Evolutionary conservation across 2,797 vertebrate genomes (phyloP).

Genomic region (Pipistrellus kuhlii): DNA sequence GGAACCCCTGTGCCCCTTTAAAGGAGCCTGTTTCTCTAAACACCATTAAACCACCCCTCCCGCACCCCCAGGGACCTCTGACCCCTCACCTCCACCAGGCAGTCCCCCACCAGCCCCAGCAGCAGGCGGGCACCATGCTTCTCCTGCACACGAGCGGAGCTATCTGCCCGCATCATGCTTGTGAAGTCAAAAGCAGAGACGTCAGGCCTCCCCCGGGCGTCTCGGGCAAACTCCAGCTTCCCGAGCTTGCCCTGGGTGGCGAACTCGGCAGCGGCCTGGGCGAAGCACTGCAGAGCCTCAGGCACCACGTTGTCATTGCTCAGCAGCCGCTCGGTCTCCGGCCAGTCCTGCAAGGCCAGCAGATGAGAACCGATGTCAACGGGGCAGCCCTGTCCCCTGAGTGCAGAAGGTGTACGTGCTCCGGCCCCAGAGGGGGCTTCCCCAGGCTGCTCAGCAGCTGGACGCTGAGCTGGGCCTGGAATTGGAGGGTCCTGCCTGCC

Average conservation of each 20-base stretch:
- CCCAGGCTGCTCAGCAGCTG: background rate
- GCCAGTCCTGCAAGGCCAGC: constrained; percentile 88
- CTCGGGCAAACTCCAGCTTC: constrained; percentile 91
- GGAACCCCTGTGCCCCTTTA: background rate
- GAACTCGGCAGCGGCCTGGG: constrained; percentile 92
- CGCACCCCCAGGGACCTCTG: background rate
- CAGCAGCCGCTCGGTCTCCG: constrained; percentile 90
- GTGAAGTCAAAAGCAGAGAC: constrained; percentile 98
- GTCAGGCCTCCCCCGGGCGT: constrained; percentile 87
- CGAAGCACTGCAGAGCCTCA: constrained; percentile 91
- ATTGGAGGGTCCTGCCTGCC: background rate
- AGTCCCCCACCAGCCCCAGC: constrained; percentile 94
- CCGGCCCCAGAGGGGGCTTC: background rate
- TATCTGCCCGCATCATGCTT: constrained; percentile 95
- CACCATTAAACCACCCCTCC: background rate
- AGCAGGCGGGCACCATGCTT: constrained; percentile 90
- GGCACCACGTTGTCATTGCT: constrained; percentile 89
- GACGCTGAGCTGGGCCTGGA: background rate
- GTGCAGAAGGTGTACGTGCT: background rate
- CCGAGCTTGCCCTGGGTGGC: constrained; percentile 92
- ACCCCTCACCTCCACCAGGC: constrained; percentile 94
- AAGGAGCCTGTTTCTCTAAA: background rate
- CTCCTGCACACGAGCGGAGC: constrained; percentile 93
- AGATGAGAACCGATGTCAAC: background rate
- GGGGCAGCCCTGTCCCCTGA: background rate